Conservation (phyloP, 2,113 vertebrate species). For the Petrocephalus microphthalmus region DNA sequence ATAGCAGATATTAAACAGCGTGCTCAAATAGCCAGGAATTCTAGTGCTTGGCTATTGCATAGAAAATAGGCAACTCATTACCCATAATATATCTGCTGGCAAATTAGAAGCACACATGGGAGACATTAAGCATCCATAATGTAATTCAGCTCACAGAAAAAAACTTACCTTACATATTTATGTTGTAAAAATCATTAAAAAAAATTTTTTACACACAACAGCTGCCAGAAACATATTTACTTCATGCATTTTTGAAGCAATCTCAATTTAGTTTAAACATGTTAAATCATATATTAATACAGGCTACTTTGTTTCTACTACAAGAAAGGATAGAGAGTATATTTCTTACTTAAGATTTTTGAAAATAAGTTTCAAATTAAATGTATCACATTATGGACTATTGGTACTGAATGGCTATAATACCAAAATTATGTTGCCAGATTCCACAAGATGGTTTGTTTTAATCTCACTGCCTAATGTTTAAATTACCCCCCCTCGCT, state of each 20-base stretch:
- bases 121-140: background rate
- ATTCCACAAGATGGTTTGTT: background rate
- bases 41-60: background rate
- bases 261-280: background rate
- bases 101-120: background rate
- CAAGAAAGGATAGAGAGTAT: background rate
- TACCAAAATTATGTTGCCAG: background rate
- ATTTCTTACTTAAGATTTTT: background rate
- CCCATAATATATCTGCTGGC: background rate
- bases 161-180: background rate
- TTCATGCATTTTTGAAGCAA: background rate
- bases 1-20: background rate
- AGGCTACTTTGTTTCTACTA: background rate
- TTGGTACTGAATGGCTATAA: background rate
- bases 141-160: background rate
- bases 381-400: background rate
- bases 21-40: background rate
- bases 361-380: constrained; percentile 1
- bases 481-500: background rate
- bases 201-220: background rate
- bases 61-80: constrained; percentile 9
- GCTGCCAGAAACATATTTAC: background rate
- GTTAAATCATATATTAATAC: background rate
- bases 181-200: constrained; percentile 2
- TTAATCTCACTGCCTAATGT: background rate